Evolutionary conservation across 1,140 invertebrate genomes (phyloP).

Genomic region (Pissodes strobi): DNA sequence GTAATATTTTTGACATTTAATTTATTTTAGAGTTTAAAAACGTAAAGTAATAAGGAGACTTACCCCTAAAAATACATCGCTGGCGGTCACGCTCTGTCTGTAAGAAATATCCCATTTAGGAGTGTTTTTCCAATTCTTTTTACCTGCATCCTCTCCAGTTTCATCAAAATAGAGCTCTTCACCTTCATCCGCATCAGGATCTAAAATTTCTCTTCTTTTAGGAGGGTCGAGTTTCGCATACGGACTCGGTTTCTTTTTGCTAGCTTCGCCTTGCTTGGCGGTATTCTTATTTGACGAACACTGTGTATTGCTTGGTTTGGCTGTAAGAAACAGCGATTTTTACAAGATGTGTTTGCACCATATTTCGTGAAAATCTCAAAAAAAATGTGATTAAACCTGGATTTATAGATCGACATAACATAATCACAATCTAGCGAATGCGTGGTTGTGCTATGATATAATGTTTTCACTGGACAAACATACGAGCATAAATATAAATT

Average conservation of each 20-base stretch:
- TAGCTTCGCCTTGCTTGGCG: not conserved
- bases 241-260: conserved; percentile 36
- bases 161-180: conserved; percentile 15
- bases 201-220: conserved; percentile 20
- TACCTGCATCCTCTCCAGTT: not conserved
- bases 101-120: conserved; percentile 84
- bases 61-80: conserved; percentile 85
- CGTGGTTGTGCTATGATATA: too few species aligned
- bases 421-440: too few species aligned
- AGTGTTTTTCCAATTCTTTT: conserved; percentile 59
- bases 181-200: conserved; percentile 23
- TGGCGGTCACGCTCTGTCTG: conserved; percentile 80
- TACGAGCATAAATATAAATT: not conserved
- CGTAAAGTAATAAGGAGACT: conserved; percentile 30
- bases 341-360: too few species aligned
- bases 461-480: not conserved
- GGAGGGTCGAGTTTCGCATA: conserved; percentile 39
- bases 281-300: conserved; percentile 10
- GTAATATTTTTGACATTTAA: too few species aligned
- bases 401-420: too few species aligned
- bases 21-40: too few species aligned
- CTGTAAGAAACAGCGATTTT: too few species aligned
- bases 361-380: too few species aligned
- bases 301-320: too few species aligned
- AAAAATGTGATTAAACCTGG: too few species aligned